These are phyloP conservation scores for Leucopternis melanops DNA, from an alignment of 2,113 vertebrate species.

Conservation along the genomic window DNA sequence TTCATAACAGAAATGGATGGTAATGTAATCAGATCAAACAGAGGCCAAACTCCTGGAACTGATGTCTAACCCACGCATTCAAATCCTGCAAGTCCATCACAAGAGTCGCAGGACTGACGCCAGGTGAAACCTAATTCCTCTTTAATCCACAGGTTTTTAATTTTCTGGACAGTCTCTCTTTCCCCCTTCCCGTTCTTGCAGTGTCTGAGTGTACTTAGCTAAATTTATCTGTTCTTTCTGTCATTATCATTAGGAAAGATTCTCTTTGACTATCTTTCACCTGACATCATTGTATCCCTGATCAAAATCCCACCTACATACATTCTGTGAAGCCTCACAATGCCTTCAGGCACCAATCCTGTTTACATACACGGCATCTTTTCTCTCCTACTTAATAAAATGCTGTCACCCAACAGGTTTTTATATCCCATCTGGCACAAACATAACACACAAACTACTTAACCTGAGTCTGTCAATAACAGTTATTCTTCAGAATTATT, in stretches of 20 bases:
- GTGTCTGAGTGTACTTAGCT: neutral
- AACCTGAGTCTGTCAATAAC: neutral
- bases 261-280: neutral
- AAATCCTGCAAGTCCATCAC: neutral
- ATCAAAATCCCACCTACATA: conserved; percentile 42
- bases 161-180: neutral
- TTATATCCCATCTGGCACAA: conserved; percentile 33
- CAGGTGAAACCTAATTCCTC: neutral
- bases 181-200: neutral
- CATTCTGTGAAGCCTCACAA: conserved; percentile 35
- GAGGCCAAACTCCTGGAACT: neutral
- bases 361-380: neutral
- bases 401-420: neutral
- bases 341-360: neutral
- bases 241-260: neutral
- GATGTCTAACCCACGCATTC: neutral
- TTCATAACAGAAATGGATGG: neutral
- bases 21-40: neutral
- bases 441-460: neutral
- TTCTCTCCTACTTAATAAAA: neutral
- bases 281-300: neutral
- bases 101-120: neutral
- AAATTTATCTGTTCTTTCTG: conserved; percentile 5
- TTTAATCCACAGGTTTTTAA: neutral
- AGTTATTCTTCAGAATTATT: neutral